These are phyloP conservation scores for Rapana venosa DNA, from an alignment of 2,888 invertebrate genomes.

Conservation along the genomic window DNA sequence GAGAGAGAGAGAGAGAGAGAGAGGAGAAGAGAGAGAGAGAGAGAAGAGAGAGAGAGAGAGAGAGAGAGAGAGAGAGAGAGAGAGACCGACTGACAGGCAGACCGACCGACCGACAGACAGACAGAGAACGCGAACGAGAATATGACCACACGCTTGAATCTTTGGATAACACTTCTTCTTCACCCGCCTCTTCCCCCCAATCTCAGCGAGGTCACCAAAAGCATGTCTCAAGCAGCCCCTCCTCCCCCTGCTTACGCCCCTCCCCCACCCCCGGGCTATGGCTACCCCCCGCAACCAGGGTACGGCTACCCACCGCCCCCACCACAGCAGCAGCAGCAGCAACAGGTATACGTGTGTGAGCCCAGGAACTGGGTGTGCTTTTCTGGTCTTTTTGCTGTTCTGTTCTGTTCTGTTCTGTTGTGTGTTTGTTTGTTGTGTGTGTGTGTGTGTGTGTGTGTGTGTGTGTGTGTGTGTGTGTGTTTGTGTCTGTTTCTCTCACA, in stretches of 20 bases:
- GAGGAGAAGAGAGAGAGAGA: background rate
- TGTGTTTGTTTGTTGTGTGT: no score
- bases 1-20: background rate
- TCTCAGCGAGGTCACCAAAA: background rate
- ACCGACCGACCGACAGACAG: no score
- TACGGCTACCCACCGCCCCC: background rate
- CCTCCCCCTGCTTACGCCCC: background rate
- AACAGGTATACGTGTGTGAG: background rate
- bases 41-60: background rate
- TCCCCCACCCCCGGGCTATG: background rate
- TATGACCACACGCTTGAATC: background rate
- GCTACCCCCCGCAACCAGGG: background rate
- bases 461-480: no score
- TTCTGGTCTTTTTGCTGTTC: no score
- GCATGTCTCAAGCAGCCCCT: background rate
- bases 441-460: no score
- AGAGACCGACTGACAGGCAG: background rate
- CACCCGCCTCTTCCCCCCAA: background rate
- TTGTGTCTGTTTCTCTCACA: no score
- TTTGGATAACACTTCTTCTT: background rate
- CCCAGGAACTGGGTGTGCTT: no score
- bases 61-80: background rate
- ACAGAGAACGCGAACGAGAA: no score
- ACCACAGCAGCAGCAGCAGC: background rate
- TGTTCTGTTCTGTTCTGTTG: no score